A percentile compares a stretch with the other conserved stretches of the same genome.
These are phyloP conservation scores for Thymallus thymallus DNA, from an alignment of 2,113 vertebrate genomes.

Conservation along the genomic window DNA sequence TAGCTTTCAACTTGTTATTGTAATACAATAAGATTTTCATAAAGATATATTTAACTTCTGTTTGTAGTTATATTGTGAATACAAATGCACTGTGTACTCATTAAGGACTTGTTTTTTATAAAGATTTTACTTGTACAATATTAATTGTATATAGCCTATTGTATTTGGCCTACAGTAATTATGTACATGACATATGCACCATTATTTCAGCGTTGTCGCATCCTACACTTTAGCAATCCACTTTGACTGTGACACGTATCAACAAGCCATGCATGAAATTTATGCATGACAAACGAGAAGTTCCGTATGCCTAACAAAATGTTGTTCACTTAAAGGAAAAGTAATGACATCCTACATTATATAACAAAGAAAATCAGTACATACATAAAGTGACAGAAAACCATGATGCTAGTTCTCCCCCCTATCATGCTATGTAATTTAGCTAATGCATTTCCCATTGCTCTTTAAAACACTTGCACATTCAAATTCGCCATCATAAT, in stretches of 20 bases:
- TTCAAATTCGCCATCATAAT: conserved; percentile 89
- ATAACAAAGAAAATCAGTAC: conserved; percentile 73
- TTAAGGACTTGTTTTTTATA: too few species aligned
- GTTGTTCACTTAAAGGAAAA: conserved; percentile 76
- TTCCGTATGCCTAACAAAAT: conserved; percentile 69
- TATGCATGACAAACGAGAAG: conserved; percentile 66
- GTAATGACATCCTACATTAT: conserved; percentile 61
- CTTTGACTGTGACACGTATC: conserved; percentile 66
- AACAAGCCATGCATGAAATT: conserved; percentile 70
- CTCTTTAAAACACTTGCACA: conserved; percentile 83
- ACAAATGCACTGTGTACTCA: conserved; percentile 9
- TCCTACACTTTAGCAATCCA: conserved; percentile 52
- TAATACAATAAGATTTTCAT: conserved; percentile 43
- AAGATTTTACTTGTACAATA: neutral
- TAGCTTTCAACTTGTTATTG: conserved; percentile 45
- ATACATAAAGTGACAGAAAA: conserved; percentile 67
- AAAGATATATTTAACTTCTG: conserved; percentile 33
- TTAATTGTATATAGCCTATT: neutral
- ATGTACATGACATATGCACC: neutral
- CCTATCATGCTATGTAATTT: conserved; percentile 74
- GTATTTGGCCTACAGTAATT: conserved; percentile 18
- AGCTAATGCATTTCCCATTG: conserved; percentile 75
- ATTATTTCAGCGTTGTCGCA: conserved; percentile 38
- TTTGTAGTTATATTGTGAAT: conserved; percentile 30
- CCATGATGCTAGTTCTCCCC: conserved; percentile 59